These are phyloP conservation scores for Ormyrus rosae DNA, from an alignment of 2,888 invertebrate species.

Conservation along the genomic window DNA sequence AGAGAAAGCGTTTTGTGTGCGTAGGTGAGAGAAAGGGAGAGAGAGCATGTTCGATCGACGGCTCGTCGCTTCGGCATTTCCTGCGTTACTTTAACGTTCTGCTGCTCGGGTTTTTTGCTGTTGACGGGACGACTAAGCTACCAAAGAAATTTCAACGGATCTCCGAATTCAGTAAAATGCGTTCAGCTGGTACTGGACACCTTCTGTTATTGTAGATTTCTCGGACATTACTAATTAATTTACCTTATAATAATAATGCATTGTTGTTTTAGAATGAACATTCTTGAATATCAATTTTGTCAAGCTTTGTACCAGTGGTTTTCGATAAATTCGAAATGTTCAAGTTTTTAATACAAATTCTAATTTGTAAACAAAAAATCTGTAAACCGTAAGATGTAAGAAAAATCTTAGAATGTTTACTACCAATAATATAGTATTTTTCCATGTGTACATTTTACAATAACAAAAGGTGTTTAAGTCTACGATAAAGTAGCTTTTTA, in stretches of 20 bases:
- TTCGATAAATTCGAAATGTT: no score
- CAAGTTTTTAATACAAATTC: no score
- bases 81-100: conserved; percentile 16
- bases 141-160: conserved; percentile 52
- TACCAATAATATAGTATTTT: no score
- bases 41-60: conserved; percentile 52
- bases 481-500: conserved; percentile 22
- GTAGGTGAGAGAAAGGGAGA: conserved; percentile 8
- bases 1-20: conserved; percentile 3
- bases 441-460: neutral
- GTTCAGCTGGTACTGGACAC: conserved; percentile 3
- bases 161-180: conserved; percentile 28
- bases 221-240: no score
- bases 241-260: no score
- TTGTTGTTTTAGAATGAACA: no score
- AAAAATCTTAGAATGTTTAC: neutral
- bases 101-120: conserved; percentile 26
- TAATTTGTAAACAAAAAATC: no score
- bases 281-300: no score
- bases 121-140: conserved; percentile 43
- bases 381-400: neutral
- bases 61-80: conserved; percentile 41
- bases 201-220: conserved; percentile 19
- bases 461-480: conserved; percentile 30
- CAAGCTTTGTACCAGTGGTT: no score